A percentile compares a stretch with the other conserved stretches of the same genome.
phyloP scores from a whole-genome alignment of 2,888 invertebrate species.

The Agrenia bidenticulata region DNA sequence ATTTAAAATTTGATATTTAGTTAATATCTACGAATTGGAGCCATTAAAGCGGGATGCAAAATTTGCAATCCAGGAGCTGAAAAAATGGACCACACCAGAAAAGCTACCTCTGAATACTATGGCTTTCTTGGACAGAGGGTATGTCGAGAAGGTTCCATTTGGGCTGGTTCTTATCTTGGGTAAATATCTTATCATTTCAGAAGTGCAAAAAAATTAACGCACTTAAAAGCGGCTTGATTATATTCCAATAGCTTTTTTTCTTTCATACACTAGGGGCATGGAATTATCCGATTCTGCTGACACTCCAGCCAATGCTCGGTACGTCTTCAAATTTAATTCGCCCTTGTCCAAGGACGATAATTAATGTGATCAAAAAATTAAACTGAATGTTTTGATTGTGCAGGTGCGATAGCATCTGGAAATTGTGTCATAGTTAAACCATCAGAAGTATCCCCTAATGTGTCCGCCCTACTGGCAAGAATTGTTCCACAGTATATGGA shows the following conservation, averaged over 20 bases:
- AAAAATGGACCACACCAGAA: conserved; percentile 20
- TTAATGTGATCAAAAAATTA: neutral
- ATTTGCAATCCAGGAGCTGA: conserved; percentile 8
- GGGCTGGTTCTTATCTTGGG: conserved; percentile 31
- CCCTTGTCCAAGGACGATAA: no score
- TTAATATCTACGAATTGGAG: conserved; percentile 23
- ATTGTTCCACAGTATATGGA: conserved; percentile 60
- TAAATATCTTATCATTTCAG: neutral
- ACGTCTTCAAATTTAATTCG: no score
- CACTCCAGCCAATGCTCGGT: conserved; percentile 26
- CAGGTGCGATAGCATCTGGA: conserved; percentile 60
- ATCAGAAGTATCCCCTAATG: conserved; percentile 59
- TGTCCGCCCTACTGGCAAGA: conserved; percentile 56
- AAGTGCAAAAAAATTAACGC: neutral
- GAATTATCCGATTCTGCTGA: conserved; percentile 16
- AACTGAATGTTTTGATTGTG: conserved; percentile 10
- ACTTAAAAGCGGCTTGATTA: neutral
- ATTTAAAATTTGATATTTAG: conserved; percentile 12
- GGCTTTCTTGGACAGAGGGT: conserved; percentile 21
- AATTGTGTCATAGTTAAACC: conserved; percentile 61
- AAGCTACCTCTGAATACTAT: conserved; percentile 23
- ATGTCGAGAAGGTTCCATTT: conserved; percentile 23
- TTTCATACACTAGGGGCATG: conserved; percentile 9
- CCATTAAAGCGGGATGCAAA: conserved; percentile 18
- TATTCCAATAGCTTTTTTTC: neutral